Percentiles rank a stretch among this genome's conserved stretches.
Evolutionary conservation across 2,113 vertebrate genomes (phyloP).

Genomic region (Halcyon senegalensis): DNA sequence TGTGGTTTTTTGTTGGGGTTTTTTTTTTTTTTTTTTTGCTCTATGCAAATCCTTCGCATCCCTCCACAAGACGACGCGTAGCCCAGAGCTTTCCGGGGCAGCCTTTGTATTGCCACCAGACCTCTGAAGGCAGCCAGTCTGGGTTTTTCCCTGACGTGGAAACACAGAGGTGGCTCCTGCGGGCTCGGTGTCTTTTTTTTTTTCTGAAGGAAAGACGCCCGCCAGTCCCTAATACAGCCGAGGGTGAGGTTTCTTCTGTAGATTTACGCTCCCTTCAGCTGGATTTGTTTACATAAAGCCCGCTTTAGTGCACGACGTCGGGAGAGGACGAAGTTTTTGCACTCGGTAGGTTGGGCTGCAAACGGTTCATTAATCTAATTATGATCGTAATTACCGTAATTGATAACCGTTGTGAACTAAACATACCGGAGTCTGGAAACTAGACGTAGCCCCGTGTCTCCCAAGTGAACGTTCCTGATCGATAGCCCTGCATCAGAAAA

Average conservation of each 20-base stretch:
- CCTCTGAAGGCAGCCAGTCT: conserved; percentile 59
- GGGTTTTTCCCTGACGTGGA: conserved; percentile 66
- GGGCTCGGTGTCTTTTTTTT: conserved; percentile 43
- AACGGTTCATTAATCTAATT: conserved; percentile 84
- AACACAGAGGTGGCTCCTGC: conserved; percentile 74
- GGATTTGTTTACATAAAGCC: conserved; percentile 77
- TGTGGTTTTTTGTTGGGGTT: background rate
- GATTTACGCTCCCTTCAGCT: conserved; percentile 67
- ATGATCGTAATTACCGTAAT: conserved; percentile 81
- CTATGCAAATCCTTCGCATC: conserved; percentile 29
- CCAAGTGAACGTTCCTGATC: conserved; percentile 39
- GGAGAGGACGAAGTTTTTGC: conserved; percentile 73
- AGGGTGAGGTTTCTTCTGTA: conserved; percentile 66
- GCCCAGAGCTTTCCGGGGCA: conserved; percentile 74
- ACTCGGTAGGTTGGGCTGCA: conserved; percentile 72
- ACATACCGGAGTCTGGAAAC: conserved; percentile 63
- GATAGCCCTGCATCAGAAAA: conserved; percentile 24
- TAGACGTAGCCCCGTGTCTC: conserved; percentile 55
- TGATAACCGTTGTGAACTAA: conserved; percentile 79
- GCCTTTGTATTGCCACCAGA: conserved; percentile 77
- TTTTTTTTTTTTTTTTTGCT: background rate
- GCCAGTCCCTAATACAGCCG: conserved; percentile 38
- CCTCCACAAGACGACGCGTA: conserved; percentile 63
- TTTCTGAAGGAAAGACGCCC: conserved; percentile 58
- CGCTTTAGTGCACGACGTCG: conserved; percentile 56